Evolutionary conservation across 2,797 vertebrate genomes (phyloP).

Genomic region (Anabacerthia variegaticeps): DNA sequence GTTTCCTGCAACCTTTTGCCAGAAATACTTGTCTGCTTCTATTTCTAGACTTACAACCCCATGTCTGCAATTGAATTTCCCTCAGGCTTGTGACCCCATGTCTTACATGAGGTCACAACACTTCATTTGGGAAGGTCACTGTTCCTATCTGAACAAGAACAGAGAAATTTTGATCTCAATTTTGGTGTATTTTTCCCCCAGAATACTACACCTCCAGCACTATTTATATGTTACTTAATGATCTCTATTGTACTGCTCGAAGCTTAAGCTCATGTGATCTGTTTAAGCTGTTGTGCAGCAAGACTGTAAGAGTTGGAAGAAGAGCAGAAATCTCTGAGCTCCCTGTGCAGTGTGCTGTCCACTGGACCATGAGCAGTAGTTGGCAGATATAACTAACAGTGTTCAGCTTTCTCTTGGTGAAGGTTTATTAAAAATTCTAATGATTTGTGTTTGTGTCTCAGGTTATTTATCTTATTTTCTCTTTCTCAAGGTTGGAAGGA

Average conservation of each 20-base stretch:
- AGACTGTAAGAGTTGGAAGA: not conserved
- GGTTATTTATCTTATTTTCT: slow-evolving; percentile 54
- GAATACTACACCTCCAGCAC: not conserved
- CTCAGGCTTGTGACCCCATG: slow-evolving; percentile 25
- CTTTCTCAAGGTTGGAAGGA: slow-evolving; percentile 10
- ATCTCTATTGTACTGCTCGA: not conserved
- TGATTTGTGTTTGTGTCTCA: slow-evolving; percentile 51
- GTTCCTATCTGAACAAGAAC: slow-evolving; percentile 12
- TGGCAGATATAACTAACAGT: slow-evolving; percentile 26
- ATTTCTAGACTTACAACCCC: slow-evolving; percentile 45
- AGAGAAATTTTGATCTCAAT: slow-evolving; percentile 23
- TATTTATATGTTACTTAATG: slow-evolving; percentile 44
- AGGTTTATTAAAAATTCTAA: slow-evolving; percentile 67
- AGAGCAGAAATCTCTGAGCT: not conserved
- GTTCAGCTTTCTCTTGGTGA: not conserved
- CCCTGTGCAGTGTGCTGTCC: not conserved
- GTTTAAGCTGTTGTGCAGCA: not conserved
- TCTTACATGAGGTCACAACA: slow-evolving; percentile 45
- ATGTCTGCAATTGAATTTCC: slow-evolving; percentile 18
- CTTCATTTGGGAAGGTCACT: slow-evolving; percentile 38
- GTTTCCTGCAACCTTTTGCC: slow-evolving; percentile 15
- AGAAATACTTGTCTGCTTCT: slow-evolving; percentile 49
- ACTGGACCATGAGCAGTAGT: not conserved
- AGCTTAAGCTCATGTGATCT: not conserved
- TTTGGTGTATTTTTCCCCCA: not conserved